These are phyloP conservation scores for Stenichneumon culpator DNA, from an alignment of 2,888 invertebrate genomes.

Conservation along the genomic window DNA sequence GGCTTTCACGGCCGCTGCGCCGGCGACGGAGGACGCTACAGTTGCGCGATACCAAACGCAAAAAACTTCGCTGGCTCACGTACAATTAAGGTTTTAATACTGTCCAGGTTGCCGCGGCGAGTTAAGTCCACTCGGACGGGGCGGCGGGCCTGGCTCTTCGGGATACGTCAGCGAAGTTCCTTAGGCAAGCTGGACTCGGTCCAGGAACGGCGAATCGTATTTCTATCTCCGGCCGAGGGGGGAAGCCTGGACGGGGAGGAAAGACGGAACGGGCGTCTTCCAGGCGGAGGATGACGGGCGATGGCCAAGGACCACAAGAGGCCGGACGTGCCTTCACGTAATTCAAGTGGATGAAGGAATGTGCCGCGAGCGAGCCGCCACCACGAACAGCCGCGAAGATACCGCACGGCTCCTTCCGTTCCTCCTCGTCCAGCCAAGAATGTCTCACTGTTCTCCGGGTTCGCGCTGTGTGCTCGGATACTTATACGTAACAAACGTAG, in stretches of 20 bases:
- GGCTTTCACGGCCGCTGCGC: background rate
- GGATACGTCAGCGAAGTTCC: slow-evolving; percentile 31
- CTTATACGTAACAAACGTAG: background rate
- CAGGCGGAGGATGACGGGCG: slow-evolving; percentile 28
- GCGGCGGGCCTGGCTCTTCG: background rate
- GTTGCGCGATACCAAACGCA: background rate
- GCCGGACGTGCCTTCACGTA: slow-evolving; percentile 80
- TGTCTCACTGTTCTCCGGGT: slow-evolving; percentile 25
- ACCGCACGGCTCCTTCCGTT: slow-evolving; percentile 42
- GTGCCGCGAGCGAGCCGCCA: slow-evolving; percentile 66
- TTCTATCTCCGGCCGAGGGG: slow-evolving; percentile 2
- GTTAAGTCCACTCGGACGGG: slow-evolving; percentile 15
- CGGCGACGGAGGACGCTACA: background rate
- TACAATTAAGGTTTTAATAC: slow-evolving; percentile 75
- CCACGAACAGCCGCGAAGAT: slow-evolving; percentile 48
- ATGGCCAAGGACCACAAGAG: slow-evolving; percentile 71
- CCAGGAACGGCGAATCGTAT: slow-evolving; percentile 68
- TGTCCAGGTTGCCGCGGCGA: slow-evolving; percentile 66
- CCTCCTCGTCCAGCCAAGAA: slow-evolving; percentile 5
- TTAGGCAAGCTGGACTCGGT: slow-evolving; percentile 76
- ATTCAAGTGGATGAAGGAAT: slow-evolving; percentile 80
- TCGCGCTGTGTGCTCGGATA: slow-evolving; percentile 8
- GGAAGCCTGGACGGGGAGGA: slow-evolving; percentile 1
- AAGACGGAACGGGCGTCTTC: background rate
- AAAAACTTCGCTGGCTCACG: slow-evolving; percentile 66